These are phyloP conservation scores for Nephrotoma flavescens DNA, from an alignment of 2,888 invertebrate genomes.

Conservation along the genomic window DNA sequence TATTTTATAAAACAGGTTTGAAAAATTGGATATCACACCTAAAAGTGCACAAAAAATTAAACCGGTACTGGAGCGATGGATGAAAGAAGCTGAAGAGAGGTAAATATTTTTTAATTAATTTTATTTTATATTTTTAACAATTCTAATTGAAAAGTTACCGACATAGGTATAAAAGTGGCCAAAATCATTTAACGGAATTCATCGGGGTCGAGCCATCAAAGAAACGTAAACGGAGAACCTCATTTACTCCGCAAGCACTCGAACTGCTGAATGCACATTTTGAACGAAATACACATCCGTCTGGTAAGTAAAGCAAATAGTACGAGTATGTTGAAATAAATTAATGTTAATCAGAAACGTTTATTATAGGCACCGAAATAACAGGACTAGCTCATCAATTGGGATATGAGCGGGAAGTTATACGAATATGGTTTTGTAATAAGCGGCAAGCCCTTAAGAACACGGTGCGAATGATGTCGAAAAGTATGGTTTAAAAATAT, in stretches of 20 bases:
- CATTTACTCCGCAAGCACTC: conserved; percentile 92
- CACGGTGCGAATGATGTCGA: conserved; percentile 90
- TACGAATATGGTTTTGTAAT: conserved; percentile 99
- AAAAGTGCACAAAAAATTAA: conserved; percentile 99
- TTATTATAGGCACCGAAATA: conserved; percentile 75
- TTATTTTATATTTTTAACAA: neutral
- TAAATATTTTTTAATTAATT: conserved; percentile 30
- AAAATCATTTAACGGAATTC: conserved; percentile 88
- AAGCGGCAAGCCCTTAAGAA: conserved; percentile 95
- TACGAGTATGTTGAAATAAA: neutral
- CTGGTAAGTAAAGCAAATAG: conserved; percentile 46
- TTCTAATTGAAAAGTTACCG: conserved; percentile 32
- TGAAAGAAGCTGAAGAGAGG: conserved; percentile 98
- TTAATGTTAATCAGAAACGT: neutral
- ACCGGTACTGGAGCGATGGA: conserved; percentile 96
- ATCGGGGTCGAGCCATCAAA: conserved; percentile 94
- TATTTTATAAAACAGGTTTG: conserved; percentile 70
- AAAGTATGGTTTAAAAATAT: conserved; percentile 52
- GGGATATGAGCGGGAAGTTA: conserved; percentile 94
- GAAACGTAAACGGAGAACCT: conserved; percentile 90
- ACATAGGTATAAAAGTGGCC: conserved; percentile 79
- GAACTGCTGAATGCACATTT: conserved; percentile 91
- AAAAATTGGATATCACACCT: conserved; percentile 97
- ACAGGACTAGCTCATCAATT: conserved; percentile 89
- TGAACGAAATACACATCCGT: conserved; percentile 93